Conservation (phyloP, 2,797 vertebrate genomes). For the Epinephelus awoara region DNA sequence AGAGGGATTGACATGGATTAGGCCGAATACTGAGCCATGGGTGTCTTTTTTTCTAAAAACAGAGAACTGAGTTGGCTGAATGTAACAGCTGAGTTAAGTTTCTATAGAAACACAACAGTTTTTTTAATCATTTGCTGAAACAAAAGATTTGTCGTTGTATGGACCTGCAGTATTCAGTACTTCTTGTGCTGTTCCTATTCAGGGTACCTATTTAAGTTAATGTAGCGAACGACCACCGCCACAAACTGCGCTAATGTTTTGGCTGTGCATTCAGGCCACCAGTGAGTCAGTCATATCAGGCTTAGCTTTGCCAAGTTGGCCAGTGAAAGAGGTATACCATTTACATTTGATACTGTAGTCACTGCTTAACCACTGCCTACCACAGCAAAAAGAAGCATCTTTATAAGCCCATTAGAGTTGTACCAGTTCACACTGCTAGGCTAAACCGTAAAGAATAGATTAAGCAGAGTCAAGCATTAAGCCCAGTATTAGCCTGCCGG, state of each 20-base stretch:
- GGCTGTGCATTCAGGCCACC: slow-evolving; percentile 38
- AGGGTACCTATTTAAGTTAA: slow-evolving; percentile 34
- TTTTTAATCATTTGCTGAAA: slow-evolving; percentile 37
- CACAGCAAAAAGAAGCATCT: slow-evolving; percentile 35
- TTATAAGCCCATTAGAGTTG: slow-evolving; percentile 63
- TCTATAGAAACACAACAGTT: slow-evolving; percentile 18
- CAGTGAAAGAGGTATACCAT: slow-evolving; percentile 17
- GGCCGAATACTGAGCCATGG: slow-evolving; percentile 32
- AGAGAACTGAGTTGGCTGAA: slow-evolving; percentile 34
- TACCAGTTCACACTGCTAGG: slow-evolving; percentile 52
- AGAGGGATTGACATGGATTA: slow-evolving; percentile 56
- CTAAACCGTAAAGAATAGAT: slow-evolving; percentile 75
- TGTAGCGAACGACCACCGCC: slow-evolving; percentile 22
- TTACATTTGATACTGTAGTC: slow-evolving; percentile 25
- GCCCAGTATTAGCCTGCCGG: slow-evolving; percentile 58
- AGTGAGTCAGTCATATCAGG: slow-evolving; percentile 10
- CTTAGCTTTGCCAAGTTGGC: slow-evolving; percentile 33
- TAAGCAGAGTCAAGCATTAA: slow-evolving; percentile 67
- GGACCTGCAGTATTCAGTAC: slow-evolving; percentile 24
- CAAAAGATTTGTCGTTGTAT: slow-evolving; percentile 21
- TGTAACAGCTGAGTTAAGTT: slow-evolving; percentile 23
- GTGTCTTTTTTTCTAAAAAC: slow-evolving; percentile 29
- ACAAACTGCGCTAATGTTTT: slow-evolving; percentile 10
- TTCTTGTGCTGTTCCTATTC: slow-evolving; percentile 19
- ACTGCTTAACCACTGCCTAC: slow-evolving; percentile 23